Percentiles rank a stretch among this genome's conserved stretches.
These are phyloP conservation scores for Nudaria mundana DNA, from an alignment of 2,888 invertebrate species.

Conservation along the genomic window DNA sequence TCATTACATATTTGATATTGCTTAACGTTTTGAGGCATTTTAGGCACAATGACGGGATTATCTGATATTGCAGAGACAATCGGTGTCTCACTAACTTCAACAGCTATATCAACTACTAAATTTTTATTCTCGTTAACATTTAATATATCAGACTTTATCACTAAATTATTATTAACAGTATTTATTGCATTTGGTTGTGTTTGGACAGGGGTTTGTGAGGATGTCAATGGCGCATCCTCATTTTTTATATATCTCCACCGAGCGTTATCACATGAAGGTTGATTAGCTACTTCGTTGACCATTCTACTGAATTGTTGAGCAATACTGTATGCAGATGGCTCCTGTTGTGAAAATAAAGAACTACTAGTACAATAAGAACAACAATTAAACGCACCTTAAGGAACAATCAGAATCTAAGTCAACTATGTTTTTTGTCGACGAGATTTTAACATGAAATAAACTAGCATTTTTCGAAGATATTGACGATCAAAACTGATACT, in stretches of 20 bases:
- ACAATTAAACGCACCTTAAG: too few relatives aligned
- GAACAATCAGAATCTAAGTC: too few relatives aligned
- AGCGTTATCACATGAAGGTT: conserved; percentile 55
- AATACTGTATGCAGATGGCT: conserved; percentile 63
- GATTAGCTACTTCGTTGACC: conserved; percentile 69
- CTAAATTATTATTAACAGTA: conserved; percentile 69
- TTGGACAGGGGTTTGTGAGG: conserved; percentile 52
- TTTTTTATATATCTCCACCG: conserved; percentile 56
- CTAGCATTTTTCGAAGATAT: too few relatives aligned
- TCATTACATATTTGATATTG: conserved; percentile 66
- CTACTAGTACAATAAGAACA: neutral
- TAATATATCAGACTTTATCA: conserved; percentile 67
- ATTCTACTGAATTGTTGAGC: conserved; percentile 74
- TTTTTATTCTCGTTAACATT: conserved; percentile 67
- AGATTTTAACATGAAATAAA: too few relatives aligned
- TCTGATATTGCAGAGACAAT: conserved; percentile 87
- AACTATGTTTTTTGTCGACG: too few relatives aligned
- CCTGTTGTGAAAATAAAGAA: conserved; percentile 11
- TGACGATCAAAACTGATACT: too few relatives aligned
- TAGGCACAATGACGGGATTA: conserved; percentile 84
- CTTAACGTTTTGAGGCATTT: conserved; percentile 70
- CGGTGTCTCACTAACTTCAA: conserved; percentile 76
- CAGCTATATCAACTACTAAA: conserved; percentile 62
- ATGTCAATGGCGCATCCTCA: conserved; percentile 49
- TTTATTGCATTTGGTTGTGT: conserved; percentile 65